A percentile compares a stretch with the other conserved stretches of the same genome.
Conservation (phyloP, 1,140 invertebrate species). For the Arion vulgaris region DNA sequence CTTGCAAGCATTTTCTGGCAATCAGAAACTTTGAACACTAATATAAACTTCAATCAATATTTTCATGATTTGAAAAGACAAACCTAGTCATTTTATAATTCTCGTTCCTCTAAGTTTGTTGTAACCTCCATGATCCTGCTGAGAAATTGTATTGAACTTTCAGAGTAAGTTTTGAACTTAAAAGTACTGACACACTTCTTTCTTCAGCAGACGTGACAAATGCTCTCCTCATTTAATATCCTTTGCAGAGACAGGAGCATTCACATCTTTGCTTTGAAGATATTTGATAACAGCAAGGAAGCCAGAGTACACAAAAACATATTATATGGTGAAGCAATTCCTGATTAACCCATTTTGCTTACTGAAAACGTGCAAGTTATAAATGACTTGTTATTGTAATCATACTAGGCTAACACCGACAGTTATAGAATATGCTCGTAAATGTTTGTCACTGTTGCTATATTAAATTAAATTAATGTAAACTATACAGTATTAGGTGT, state of each 20-base stretch:
- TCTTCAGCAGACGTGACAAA: neutral
- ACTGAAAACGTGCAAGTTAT: no score
- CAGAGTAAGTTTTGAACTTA: neutral
- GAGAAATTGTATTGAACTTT: slow-evolving; percentile 10
- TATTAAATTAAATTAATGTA: no score
- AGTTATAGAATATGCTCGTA: no score
- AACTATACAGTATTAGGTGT: no score
- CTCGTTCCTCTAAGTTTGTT: slow-evolving; percentile 9
- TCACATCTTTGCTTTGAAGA: neutral
- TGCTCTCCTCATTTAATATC: neutral
- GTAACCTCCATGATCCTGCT: slow-evolving; percentile 3
- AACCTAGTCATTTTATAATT: slow-evolving; percentile 1
- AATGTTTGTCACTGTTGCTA: no score
- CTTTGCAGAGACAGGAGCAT: neutral
- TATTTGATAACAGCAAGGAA: neutral
- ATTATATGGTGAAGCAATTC: no score
- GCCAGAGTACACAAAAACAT: no score
- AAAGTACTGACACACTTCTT: neutral
- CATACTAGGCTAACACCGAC: no score
- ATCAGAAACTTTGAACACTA: slow-evolving; percentile 5
- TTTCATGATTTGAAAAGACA: neutral
- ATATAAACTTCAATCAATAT: neutral
- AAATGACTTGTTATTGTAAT: no score
- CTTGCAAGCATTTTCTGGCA: slow-evolving; percentile 6
- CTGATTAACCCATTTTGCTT: no score